Base-by-base conservation (phyloP, 2,888 invertebrate genomes). In the Bedellia somnulentella region DNA sequence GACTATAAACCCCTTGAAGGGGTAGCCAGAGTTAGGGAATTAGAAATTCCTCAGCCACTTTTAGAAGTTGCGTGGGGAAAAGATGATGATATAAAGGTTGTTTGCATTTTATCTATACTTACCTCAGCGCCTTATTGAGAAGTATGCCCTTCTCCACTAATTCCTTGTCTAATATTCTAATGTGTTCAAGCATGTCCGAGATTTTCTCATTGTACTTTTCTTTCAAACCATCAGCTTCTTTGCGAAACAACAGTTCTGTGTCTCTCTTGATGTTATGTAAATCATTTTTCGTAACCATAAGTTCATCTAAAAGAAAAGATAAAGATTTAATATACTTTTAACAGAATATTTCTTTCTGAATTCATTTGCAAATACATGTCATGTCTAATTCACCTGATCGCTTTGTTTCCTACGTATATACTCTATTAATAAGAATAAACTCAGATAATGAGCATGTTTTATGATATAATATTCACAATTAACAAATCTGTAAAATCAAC, bases 161-260 rank as follows among this genome's bases (percentile, higher is more conserved):
- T 41, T 84, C 81, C 0, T 75, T 49, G 41, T 82, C 80, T 10
- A 80, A 44, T 37, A 73, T 73, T 40, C 75, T 75, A 8, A 84
- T 75, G 38, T 83, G 81, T 6, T 62, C 46, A 10, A 78, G 44
- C 60, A 83, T 76, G 27, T 78, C 78, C 27, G 80, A 61, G 9
- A 80, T 52, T 47, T 81, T 83, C 29, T 78, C 79, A 15, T 79
- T 78, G 40, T 81, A 82, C 37, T 76, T 78, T 3, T 78, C 64
- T 46, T 75, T 82, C 0, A 82, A 52, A 29, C 67, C 64, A 4
- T 70, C 68, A 28, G 83, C 58, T 51, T 88, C 84, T n/a, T 47
- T 61, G 41, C 80, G 80, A 22, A 80, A 70, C 36, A 68, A 75
- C 1, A 57, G 47, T 35, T 81, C 80, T 1, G 80, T 71, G 29